A percentile compares a stretch with the other conserved stretches of the same genome.
These are phyloP conservation scores for Dasysyrphus tricinctus DNA, from an alignment of 2,888 invertebrate species.

Conservation along the genomic window DNA sequence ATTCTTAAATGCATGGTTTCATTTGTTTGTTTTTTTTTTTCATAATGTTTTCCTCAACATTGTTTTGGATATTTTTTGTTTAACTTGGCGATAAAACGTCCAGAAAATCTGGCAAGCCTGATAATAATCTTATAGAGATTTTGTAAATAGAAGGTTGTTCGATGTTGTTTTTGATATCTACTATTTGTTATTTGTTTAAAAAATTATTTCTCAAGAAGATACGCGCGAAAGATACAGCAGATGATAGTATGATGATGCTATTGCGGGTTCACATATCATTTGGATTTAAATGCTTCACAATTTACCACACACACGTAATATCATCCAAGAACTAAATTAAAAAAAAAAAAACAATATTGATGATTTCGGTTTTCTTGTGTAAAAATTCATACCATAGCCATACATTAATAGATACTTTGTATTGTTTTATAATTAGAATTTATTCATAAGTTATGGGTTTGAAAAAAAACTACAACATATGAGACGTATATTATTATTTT, in stretches of 20 bases:
- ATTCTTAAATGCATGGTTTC: too few relatives aligned
- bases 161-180: background rate
- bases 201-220: background rate
- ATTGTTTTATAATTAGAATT: slow-evolving; percentile 31
- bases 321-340: background rate
- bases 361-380: background rate
- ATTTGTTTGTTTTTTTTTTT: too few relatives aligned
- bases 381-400: too few relatives aligned
- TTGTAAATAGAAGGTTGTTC: background rate
- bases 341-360: background rate
- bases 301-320: background rate
- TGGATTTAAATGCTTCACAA: background rate
- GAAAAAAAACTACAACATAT: too few relatives aligned
- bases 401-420: background rate
- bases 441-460: slow-evolving; percentile 26
- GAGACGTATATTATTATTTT: slow-evolving; percentile 1
- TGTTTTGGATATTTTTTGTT: too few relatives aligned
- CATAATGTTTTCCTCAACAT: too few relatives aligned
- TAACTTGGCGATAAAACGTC: too few relatives aligned
- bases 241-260: slow-evolving; percentile 1
- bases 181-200: slow-evolving; percentile 21
- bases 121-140: background rate
- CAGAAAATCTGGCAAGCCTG: background rate
- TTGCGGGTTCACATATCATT: slow-evolving; percentile 6
- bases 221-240: background rate